A percentile compares a stretch with the other conserved stretches of the same genome.
These are phyloP conservation scores for Drosophila vallismaia DNA, from an alignment of 2,888 invertebrate genomes.

Conservation along the genomic window DNA sequence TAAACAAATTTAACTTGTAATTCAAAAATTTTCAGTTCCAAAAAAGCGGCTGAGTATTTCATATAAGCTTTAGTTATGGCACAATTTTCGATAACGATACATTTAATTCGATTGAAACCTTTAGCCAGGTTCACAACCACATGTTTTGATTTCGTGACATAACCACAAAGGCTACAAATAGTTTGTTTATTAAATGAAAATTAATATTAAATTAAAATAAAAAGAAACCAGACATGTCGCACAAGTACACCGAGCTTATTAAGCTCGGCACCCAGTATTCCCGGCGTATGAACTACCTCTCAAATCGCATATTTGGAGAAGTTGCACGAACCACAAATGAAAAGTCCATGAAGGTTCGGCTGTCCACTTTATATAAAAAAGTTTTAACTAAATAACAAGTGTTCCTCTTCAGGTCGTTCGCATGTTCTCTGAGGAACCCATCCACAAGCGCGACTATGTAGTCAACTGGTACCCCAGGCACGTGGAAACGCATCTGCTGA, in stretches of 20 bases:
- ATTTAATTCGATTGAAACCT: background rate
- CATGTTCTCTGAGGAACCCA: constrained; percentile 90
- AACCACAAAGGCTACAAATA: constrained; percentile 40
- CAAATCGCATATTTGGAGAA: constrained; percentile 95
- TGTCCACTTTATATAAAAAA: fast-evolving
- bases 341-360: constrained; percentile 88
- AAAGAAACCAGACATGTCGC: constrained; percentile 84
- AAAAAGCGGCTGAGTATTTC: no score
- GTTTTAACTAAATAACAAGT: background rate
- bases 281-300: constrained; percentile 92
- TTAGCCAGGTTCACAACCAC: constrained; percentile 39
- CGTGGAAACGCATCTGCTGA: constrained; percentile 89
- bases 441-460: constrained; percentile 89
- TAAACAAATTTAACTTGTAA: no score
- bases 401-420: constrained; percentile 85
- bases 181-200: background rate
- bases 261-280: constrained; percentile 92
- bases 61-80: background rate
- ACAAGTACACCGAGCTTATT: constrained; percentile 88
- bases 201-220: background rate
- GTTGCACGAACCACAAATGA: constrained; percentile 90
- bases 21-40: no score
- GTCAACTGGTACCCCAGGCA: constrained; percentile 95
- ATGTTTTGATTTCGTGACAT: constrained; percentile 55
- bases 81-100: background rate